These are phyloP conservation scores for Andrena bucephala DNA, from an alignment of 2,888 invertebrate species.

Conservation along the genomic window DNA sequence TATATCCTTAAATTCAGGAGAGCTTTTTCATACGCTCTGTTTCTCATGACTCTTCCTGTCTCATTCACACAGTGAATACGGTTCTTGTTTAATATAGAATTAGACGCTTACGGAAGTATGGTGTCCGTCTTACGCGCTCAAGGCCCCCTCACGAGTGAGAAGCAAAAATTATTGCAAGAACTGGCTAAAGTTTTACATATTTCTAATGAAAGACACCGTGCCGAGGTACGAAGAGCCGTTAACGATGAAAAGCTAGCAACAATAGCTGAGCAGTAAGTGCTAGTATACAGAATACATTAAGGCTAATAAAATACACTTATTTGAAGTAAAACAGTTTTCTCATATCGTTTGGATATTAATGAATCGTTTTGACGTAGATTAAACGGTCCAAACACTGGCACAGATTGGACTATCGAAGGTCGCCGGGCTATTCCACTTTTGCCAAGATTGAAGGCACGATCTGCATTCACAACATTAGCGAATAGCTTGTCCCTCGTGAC, in stretches of 20 bases:
- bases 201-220: slow-evolving; percentile 95
- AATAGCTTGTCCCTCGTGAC: slow-evolving; percentile 91
- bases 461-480: slow-evolving; percentile 93
- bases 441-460: slow-evolving; percentile 94
- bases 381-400: slow-evolving; percentile 86
- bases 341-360: neutral
- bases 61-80: slow-evolving; percentile 91
- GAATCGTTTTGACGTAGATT: slow-evolving; percentile 85
- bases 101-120: slow-evolving; percentile 96
- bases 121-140: slow-evolving; percentile 96
- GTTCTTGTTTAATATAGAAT: slow-evolving; percentile 89
- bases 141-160: slow-evolving; percentile 93
- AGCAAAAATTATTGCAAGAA: slow-evolving; percentile 93
- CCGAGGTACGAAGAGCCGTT: slow-evolving; percentile 95
- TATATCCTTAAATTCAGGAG: too few species aligned
- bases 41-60: neutral
- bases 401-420: slow-evolving; percentile 95
- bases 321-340: neutral
- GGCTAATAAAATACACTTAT: neutral
- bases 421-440: slow-evolving; percentile 93
- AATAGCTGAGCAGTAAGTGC: slow-evolving; percentile 94
- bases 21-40: too few species aligned
- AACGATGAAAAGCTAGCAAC: slow-evolving; percentile 96
- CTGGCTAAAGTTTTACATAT: slow-evolving; percentile 93
- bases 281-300: neutral